phyloP scores from a whole-genome alignment of 2,797 vertebrate species.

The Decapterus maruadsi region DNA sequence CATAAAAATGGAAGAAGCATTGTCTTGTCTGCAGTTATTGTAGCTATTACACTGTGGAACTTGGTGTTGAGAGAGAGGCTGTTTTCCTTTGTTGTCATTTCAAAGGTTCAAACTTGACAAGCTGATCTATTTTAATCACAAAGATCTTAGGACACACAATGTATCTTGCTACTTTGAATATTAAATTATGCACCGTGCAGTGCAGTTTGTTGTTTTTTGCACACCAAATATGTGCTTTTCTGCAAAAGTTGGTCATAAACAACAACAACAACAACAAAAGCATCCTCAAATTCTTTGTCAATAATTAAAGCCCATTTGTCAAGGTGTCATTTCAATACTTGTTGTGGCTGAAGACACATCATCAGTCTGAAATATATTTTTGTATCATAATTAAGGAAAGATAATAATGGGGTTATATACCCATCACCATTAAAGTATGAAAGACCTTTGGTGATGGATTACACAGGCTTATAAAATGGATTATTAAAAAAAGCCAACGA shows the following conservation, averaged over 20 bases:
- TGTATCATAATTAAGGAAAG: conserved; percentile 37
- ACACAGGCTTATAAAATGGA: conserved; percentile 44
- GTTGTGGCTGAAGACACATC: conserved; percentile 29
- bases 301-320: conserved; percentile 41
- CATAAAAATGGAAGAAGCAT: conserved; percentile 32
- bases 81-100: conserved; percentile 49
- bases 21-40: conserved; percentile 32
- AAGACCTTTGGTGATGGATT: conserved; percentile 61
- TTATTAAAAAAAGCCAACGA: conserved; percentile 40
- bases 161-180: conserved; percentile 27
- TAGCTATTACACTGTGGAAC: background rate
- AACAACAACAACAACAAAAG: no score
- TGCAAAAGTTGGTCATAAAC: background rate
- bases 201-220: background rate
- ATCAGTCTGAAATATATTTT: conserved; percentile 25
- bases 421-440: conserved; percentile 42
- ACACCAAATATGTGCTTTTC: conserved; percentile 25
- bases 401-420: conserved; percentile 35
- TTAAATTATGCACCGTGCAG: conserved; percentile 19
- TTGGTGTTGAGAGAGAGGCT: conserved; percentile 23
- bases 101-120: conserved; percentile 26
- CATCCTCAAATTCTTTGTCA: no score
- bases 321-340: conserved; percentile 25
- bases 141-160: conserved; percentile 27
- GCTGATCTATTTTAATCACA: conserved; percentile 54